Evolutionary conservation across 2,113 vertebrate species (phyloP).

Genomic region (Thunnus thynnus): DNA sequence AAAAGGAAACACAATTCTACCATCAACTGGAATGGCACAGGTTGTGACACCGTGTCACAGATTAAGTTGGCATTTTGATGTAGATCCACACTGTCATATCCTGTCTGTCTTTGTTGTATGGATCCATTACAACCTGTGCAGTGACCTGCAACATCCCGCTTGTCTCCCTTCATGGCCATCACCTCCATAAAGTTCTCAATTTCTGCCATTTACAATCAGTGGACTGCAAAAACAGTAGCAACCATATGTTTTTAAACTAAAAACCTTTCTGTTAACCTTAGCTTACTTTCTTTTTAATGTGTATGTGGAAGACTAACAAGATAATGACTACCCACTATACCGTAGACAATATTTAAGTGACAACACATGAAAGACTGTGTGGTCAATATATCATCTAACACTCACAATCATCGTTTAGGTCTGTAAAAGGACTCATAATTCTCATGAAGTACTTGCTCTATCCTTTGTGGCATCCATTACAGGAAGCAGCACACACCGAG

Average conservation of each 20-base stretch:
- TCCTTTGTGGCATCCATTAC: conserved; percentile 34
- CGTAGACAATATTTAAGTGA: conserved; percentile 16
- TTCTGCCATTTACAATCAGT: neutral
- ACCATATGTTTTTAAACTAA: neutral
- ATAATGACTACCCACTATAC: neutral
- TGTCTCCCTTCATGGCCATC: neutral
- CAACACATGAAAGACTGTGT: conserved; percentile 29
- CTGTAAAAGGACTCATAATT: conserved; percentile 16
- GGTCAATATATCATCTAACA: conserved; percentile 42
- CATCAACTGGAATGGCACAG: no score
- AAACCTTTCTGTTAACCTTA: neutral
- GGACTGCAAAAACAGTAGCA: neutral
- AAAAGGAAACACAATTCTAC: no score
- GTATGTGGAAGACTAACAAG: neutral
- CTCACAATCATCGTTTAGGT: conserved; percentile 17
- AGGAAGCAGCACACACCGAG: conserved; percentile 35
- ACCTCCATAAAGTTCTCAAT: neutral
- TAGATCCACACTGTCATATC: neutral
- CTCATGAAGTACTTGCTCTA: conserved; percentile 1
- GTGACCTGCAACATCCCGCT: neutral
- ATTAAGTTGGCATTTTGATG: neutral
- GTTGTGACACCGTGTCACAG: neutral
- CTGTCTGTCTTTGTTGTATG: neutral
- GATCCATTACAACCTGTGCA: neutral
- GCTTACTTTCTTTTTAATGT: neutral